A percentile compares a stretch with the other conserved stretches of the same genome.
phyloP scores from a whole-genome alignment of 1,140 invertebrate genomes.

The Aphaenogaster rudis region DNA sequence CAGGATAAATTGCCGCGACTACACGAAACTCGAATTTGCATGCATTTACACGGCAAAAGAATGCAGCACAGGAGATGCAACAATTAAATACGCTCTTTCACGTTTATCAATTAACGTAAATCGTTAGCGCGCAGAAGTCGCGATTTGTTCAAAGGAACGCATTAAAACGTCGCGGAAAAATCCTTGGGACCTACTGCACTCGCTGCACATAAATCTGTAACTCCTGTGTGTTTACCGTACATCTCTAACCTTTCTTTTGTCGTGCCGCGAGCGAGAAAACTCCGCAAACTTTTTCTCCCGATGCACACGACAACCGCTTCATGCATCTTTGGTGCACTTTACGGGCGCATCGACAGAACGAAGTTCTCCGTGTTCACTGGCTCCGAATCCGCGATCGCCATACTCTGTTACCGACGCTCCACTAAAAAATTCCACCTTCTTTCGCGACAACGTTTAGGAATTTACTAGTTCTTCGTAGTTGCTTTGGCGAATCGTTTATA shows the following conservation, averaged over 20 bases:
- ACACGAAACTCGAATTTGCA: conserved; percentile 27
- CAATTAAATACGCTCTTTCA: conserved; percentile 49
- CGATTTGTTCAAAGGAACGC: conserved; percentile 34
- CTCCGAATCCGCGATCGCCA: conserved; percentile 43
- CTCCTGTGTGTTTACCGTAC: conserved; percentile 28
- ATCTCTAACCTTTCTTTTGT: conserved; percentile 35
- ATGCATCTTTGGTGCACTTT: conserved; percentile 68
- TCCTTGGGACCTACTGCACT: background rate
- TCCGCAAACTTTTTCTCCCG: conserved; percentile 50
- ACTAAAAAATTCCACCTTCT: conserved; percentile 64
- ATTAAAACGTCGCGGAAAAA: conserved; percentile 32
- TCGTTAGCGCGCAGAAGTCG: conserved; percentile 12
- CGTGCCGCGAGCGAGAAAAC: conserved; percentile 32
- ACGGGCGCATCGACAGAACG: conserved; percentile 49
- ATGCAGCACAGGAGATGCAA: background rate
- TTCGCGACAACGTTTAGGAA: conserved; percentile 33
- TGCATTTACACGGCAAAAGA: conserved; percentile 16
- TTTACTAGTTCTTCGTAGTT: conserved; percentile 40
- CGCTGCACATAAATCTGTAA: conserved; percentile 59
- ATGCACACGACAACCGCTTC: conserved; percentile 67
- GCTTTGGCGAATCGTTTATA: conserved; percentile 57
- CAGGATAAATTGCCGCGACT: conserved; percentile 27
- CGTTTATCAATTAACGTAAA: conserved; percentile 64
- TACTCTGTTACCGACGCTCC: conserved; percentile 25
- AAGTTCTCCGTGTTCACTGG: conserved; percentile 29